Base-by-base conservation (phyloP, 1,140 invertebrate species). In the Pogonomyrmex californicus region DNA sequence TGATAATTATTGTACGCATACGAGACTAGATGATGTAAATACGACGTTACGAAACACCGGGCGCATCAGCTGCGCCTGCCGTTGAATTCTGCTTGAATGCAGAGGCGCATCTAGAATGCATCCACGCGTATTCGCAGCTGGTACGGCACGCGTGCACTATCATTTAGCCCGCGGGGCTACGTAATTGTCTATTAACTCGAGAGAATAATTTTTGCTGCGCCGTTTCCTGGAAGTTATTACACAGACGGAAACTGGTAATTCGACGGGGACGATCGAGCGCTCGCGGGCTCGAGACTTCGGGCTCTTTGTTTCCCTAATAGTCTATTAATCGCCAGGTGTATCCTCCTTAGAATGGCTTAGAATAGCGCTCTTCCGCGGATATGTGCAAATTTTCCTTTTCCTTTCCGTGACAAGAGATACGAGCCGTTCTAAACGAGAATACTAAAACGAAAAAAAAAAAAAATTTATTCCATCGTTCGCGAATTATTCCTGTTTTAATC, bases 101-200 rank as follows among this genome's bases (percentile, higher is more conserved):
- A 47, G 33, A 47, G 41, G 51, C 38, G 30, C 66, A 17, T 81
- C 65, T 23, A 49, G 68, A 44, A 60, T 70, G 41, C 68, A 83
- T 83, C 79, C 68, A 83, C 66, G 79, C 51, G 58, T 44, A 60
- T 73, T 44, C 30, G 79, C 79, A 75, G 79, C 66, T 62, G 68
- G 54, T 47, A 38, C 54, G 56, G 30, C 58, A 49, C 58, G 77
- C 47, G 73, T 33, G 41, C 47, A 58, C 86, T 73, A 79, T 60
- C 60, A 71, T 88, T 68, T 86, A 73, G 71, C 51, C n/a, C 12
- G 63, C 49, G 56, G 10, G 30, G 23, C 23, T 47, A 77, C 66
- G 62, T 76, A 87, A 89, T 89, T 86, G 51, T 83, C 71, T 68
- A 71, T 86, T 83, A 89, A 83, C 70, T 77, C 82, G 85, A 12